Evolutionary conservation across 2,888 invertebrate genomes (phyloP), one percentile per base, ranked within the genome.

Genomic region (Diarsia mendica): DNA sequence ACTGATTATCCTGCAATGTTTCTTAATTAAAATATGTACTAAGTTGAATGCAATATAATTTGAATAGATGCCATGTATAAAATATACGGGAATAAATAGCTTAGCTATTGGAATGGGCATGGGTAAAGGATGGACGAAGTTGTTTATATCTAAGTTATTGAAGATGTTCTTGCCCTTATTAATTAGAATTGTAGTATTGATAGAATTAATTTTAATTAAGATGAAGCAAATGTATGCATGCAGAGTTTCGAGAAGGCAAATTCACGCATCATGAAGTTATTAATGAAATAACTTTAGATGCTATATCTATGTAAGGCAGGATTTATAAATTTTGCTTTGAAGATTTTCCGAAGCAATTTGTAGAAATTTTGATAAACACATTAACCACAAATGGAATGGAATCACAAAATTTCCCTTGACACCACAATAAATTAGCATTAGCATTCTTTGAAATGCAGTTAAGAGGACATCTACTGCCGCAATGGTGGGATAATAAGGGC

Each of bases 21-120:
- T 72, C 58, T 78, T 81, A 77, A 83, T 86, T 80, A 65, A 80
- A 83, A 61, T 84, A n/a, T n/a, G n/a, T n/a, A 83, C 77, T 72
- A 77, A 82, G 84, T 66, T 61, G 23, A 49, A 60, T 51, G 39
- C 74, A 48, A 71, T 73, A 70, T 61, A 70, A 75, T 73, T 48
- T 67, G 60, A 67, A 75, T 69, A 69, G 33, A 74, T 51, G 67
- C n/a, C n/a, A 39, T 28, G 28, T 49, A 55, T 72, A 48, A 60
- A 39, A 53, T 75, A 1, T 51, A 70, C 44, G 44, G 18, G 28
- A 33, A 49, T 79, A 20, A 67, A 28, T 11, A 20, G 15, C 5
- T n/a, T 15, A 6, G 6, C 13, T 18, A 33, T n/a, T n/a, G n/a
- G n/a, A n/a, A 46, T 13, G n/a, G 15, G 10, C 8, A 49, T 39